Evolutionary conservation across 2,113 vertebrate species (phyloP).

Genomic region (Potamarius usumacintae): DNA sequence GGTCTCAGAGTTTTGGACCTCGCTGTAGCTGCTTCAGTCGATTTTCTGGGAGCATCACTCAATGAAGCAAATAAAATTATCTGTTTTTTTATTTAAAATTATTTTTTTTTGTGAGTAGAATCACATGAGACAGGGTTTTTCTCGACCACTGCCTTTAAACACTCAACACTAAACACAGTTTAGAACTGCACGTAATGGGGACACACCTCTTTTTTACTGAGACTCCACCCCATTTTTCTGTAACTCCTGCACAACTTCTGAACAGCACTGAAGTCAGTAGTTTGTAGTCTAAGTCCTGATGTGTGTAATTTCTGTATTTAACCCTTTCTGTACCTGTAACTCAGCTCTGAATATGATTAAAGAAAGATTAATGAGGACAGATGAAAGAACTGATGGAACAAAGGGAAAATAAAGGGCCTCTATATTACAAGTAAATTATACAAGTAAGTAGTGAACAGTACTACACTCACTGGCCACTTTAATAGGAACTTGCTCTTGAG

Average conservation of each 20-base stretch:
- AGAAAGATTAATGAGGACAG: neutral
- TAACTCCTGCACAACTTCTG: neutral
- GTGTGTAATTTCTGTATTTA: neutral
- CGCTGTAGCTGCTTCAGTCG: too few relatives aligned
- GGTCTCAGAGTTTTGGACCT: too few relatives aligned
- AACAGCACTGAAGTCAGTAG: neutral
- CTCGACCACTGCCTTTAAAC: neutral
- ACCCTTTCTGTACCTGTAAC: neutral
- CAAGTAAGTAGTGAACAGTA: too few relatives aligned
- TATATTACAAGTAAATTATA: neutral
- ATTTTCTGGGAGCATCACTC: neutral
- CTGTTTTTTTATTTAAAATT: neutral
- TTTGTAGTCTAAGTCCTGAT: neutral
- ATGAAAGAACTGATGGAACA: neutral
- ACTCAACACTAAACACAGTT: neutral
- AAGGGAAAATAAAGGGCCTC: neutral
- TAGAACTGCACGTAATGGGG: too few relatives aligned
- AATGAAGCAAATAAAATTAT: neutral
- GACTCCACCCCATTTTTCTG: neutral
- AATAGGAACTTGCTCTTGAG: too few relatives aligned
- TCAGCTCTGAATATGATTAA: neutral
- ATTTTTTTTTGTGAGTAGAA: neutral
- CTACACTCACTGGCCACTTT: too few relatives aligned
- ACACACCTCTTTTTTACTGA: neutral
- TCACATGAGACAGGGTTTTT: neutral